Percentiles rank a stretch among this genome's conserved stretches.
Evolutionary conservation across 2,888 invertebrate genomes (phyloP).

Genomic region (Netelia virgata): DNA sequence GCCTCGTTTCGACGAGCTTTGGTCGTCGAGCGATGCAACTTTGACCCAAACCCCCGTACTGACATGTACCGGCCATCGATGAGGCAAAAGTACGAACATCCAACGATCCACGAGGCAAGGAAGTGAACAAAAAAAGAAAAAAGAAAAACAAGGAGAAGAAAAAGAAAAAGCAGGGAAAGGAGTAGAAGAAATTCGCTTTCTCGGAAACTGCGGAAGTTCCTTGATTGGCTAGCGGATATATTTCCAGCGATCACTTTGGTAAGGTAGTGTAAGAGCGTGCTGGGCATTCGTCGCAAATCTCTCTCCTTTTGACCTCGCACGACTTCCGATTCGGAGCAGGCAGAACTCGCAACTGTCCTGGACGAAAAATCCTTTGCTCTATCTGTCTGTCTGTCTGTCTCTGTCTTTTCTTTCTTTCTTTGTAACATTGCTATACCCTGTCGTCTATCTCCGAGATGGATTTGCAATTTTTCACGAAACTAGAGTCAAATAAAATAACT

Average conservation of each 20-base stretch:
- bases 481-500: no score
- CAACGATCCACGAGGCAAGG: not conserved
- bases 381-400: not conserved
- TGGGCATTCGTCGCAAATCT: slow-evolving; percentile 26
- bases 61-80: slow-evolving; percentile 35
- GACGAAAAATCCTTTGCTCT: not conserved
- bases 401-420: no score
- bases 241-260: slow-evolving; percentile 49
- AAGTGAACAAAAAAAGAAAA: slow-evolving; percentile 10
- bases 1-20: slow-evolving; percentile 55
- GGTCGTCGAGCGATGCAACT: slow-evolving; percentile 44
- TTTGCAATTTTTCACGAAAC: not conserved
- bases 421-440: not conserved
- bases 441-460: not conserved
- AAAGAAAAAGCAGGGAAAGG: not conserved
- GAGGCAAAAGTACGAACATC: not conserved
- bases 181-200: slow-evolving; percentile 40
- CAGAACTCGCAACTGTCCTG: not conserved
- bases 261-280: not conserved
- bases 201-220: slow-evolving; percentile 50
- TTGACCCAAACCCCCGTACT: slow-evolving; percentile 16
- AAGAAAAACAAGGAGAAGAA: not conserved
- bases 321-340: slow-evolving; percentile 5
- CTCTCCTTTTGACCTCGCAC: slow-evolving; percentile 30
- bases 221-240: slow-evolving; percentile 59